Evolutionary conservation across 2,113 vertebrate genomes (phyloP).

Genomic region (Megaceryle maxima): DNA sequence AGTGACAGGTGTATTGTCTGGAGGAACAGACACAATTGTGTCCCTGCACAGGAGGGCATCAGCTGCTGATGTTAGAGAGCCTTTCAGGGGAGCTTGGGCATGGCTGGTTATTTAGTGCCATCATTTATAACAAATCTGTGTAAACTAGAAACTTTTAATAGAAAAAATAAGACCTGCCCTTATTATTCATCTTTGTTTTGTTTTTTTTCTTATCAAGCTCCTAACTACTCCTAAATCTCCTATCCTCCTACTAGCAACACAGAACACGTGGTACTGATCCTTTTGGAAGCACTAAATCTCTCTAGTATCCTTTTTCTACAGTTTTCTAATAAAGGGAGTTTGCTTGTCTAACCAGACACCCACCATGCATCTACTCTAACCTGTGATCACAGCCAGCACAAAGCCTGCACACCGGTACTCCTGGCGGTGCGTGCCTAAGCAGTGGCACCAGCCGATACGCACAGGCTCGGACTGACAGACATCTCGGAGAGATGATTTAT

Average conservation of each 20-base stretch:
- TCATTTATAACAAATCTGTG: conserved; percentile 15
- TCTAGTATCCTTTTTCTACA: neutral
- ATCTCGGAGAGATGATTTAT: fast-evolving
- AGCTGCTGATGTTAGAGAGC: conserved; percentile 48
- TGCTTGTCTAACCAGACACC: neutral
- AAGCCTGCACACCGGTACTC: neutral
- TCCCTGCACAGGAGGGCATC: conserved; percentile 59
- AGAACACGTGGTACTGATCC: neutral
- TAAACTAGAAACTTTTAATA: conserved; percentile 44
- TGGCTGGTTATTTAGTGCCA: conserved; percentile 9
- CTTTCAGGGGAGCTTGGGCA: conserved; percentile 14
- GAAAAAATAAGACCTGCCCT: neutral
- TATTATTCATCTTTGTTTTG: neutral
- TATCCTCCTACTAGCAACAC: neutral
- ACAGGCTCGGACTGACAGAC: neutral
- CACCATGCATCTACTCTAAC: neutral
- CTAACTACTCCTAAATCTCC: conserved; percentile 23
- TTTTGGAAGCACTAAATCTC: neutral
- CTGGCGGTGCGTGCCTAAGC: neutral
- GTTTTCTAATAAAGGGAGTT: neutral
- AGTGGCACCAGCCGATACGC: fast-evolving
- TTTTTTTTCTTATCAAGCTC: neutral
- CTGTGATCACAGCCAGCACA: neutral
- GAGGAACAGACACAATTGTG: conserved; percentile 78
- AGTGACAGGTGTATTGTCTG: conserved; percentile 75